Evolutionary conservation across 2,888 invertebrate genomes (phyloP), one percentile per base, ranked within the genome.

Genomic region (Ceramica pisi): DNA sequence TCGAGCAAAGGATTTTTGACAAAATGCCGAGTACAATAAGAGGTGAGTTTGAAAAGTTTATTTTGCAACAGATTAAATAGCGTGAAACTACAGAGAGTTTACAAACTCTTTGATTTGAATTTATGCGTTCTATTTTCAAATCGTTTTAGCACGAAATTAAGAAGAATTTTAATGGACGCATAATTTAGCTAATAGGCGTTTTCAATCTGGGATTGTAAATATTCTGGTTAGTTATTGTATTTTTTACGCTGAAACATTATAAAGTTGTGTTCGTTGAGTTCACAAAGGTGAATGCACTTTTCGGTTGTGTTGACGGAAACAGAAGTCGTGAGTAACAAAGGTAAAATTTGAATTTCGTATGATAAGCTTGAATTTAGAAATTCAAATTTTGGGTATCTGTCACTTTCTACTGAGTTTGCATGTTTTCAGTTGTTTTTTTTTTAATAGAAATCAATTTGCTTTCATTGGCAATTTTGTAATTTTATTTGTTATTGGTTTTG

Each of bases 11-110:
- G 94, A 93, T 92, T 89, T 83, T 88, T 89, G 84, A 83, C 93
- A 96, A 94, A 92, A 96, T 96, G 96, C 96, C 96, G 78, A 96
- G 96, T 86, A 96, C 96, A 81, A 96, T 96, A 87, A 85, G 96
- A 96, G 96, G 96, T 96, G 83, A 92, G 94, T 91, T 81, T 60
- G 4, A 46, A 73, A 82, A 66, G n/a, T 66, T 19, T 51, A 14
- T 16, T 57, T 66, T 41, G 5, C 19, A 46, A 70, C 41, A 79
- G 51, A 75, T 70, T 64, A 66, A 61, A 55, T 44, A 72, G 2
- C 9, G 19, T 26, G 0, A 26, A n/a, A 48, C 31, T 38, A 31
- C 46, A 78, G 66, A 26, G 3, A 63, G 59, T 64, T 64, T 57
- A 26, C 1, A 31, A 71, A 69, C 51, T 73, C 60, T 55, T 67